Evolutionary conservation across 2,113 vertebrate species (phyloP), one percentile per base, ranked within the genome.

Genomic region (Albula glossodonta): DNA sequence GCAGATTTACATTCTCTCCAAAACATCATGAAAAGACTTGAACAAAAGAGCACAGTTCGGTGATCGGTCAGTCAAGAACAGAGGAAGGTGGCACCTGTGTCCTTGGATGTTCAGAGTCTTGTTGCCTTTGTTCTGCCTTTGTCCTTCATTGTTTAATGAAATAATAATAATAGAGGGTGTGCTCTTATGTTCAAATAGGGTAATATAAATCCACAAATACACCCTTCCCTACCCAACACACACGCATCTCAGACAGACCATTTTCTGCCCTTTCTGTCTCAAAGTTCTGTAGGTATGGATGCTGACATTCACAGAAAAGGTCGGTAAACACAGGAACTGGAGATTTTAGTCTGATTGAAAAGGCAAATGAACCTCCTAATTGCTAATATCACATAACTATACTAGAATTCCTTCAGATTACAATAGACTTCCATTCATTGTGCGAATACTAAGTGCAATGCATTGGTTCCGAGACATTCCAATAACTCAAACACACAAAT

Each of bases 401-500:
- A 22, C 17, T n/a, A 17, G n/a, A n/a, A 22, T 8, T 70, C 31
- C 31, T 41, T 41, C 31, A 41, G 31, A 41, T 41, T 41, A 41
- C 31, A 41, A 41, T 41, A 41, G 31, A 41, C 31, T 41, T 41
- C 31, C 31, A 41, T 41, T 41, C 31, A 41, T 41, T 41, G 31
- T 41, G 31, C 31, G 0, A 41, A 41, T 41, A 41, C 31, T 41
- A 41, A 41, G 31, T 41, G 31, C 31, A 0, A 41, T 41, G 31
- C 31, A 41, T 41, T 41, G 31, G 31, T 50, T 70, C 74, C 80
- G 57, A 8, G 11, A 22, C n/a, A 2, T 31, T 19, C 70, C 52
- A 91, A 78, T 79, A 83, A 87, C 87, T 79, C 51, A 85, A 82
- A 41, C 31, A 41, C 31, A 41, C 31, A 41, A 41, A 41, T 41